Conservation (phyloP, 1,140 invertebrate genomes). For the Pomacea maculata region DNA sequence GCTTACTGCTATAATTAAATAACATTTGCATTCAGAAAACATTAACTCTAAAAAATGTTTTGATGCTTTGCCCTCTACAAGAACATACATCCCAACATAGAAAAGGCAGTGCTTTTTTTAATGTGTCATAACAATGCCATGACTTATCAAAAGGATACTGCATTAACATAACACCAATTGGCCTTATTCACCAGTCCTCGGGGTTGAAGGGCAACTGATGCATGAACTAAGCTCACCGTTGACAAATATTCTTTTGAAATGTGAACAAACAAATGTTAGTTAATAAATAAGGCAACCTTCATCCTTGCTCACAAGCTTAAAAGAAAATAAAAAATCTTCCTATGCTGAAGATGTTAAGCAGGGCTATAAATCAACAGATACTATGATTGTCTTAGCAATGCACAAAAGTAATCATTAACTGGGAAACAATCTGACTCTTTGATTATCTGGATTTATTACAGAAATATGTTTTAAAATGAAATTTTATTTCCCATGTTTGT, state of each 20-base stretch:
- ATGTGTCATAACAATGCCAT: neutral
- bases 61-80: too few relatives aligned
- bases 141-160: slow-evolving; percentile 66
- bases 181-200: slow-evolving; percentile 89
- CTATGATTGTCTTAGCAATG: neutral
- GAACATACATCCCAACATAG: too few relatives aligned
- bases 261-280: slow-evolving; percentile 11
- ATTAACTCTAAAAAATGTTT: too few relatives aligned
- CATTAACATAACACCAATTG: slow-evolving; percentile 97
- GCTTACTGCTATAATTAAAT: too few relatives aligned
- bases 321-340: neutral
- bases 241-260: slow-evolving; percentile 37
- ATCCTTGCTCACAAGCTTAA: neutral
- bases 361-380: neutral
- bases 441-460: too few relatives aligned
- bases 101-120: neutral
- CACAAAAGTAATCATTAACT: neutral
- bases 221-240: slow-evolving; percentile 34
- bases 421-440: too few relatives aligned
- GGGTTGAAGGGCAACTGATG: slow-evolving; percentile 72
- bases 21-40: too few relatives aligned
- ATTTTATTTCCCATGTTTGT: too few relatives aligned
- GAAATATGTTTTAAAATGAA: too few relatives aligned
- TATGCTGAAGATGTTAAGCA: neutral
- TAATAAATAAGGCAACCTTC: neutral